phyloP scores from a whole-genome alignment of 2,797 vertebrate genomes.

The Acanthiza pusilla region DNA sequence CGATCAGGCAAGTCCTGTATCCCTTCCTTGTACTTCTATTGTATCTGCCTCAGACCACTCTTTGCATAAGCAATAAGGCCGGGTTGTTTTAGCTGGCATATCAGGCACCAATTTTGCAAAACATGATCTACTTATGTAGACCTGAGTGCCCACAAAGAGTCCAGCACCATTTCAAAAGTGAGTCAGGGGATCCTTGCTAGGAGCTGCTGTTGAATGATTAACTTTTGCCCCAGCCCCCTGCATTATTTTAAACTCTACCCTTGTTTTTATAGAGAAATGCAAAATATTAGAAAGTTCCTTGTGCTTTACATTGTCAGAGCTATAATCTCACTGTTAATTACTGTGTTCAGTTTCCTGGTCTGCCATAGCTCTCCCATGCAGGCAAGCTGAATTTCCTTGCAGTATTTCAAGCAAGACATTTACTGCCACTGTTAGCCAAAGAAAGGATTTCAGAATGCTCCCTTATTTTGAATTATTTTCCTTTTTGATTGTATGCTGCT shows the following conservation, averaged over 20 bases:
- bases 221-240: not conserved
- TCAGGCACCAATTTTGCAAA: not conserved
- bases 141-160: not conserved
- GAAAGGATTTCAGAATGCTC: conserved; percentile 17
- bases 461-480: conserved; percentile 33
- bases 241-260: not conserved
- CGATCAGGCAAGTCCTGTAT: not conserved
- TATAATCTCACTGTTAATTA: not conserved
- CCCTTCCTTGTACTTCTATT: not conserved
- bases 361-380: not conserved
- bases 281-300: not conserved
- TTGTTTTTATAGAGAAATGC: not conserved
- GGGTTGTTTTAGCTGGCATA: not conserved
- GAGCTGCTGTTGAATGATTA: not conserved
- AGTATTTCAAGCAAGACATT: conserved; percentile 35
- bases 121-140: not conserved
- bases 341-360: not conserved
- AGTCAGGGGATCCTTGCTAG: not conserved
- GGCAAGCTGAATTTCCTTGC: not conserved
- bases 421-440: not conserved
- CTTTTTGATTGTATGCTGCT: not conserved
- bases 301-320: not conserved
- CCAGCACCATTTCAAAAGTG: not conserved
- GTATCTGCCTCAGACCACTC: not conserved
- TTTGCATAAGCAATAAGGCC: not conserved